Base-by-base conservation (phyloP, 2,797 vertebrate genomes). In the Lycodopsis pacificus region DNA sequence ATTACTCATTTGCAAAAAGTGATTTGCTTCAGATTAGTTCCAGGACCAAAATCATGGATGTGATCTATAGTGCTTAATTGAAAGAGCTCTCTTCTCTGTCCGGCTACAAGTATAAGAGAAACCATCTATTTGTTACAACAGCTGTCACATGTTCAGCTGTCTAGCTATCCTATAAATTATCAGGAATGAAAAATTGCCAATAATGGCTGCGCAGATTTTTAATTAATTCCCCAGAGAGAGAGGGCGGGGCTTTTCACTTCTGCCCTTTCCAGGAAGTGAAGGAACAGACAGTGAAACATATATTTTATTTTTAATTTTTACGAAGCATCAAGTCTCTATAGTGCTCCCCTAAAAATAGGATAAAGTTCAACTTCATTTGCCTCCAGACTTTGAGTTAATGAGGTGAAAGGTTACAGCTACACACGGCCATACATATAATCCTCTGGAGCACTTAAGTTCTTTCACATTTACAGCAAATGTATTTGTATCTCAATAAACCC, bases 51-150 rank as follows among this genome's bases (percentile, higher is more conserved):
- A 89, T 90, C 74, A 58, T 80, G 53, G 36, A 83, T 86, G 79
- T 93, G 85, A 93, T 93, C 71, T 85, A 89, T 88, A 72, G 79
- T 64, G 48, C 88, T 86, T 89, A 89, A 93, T 85, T 88, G 83
- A 80, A 86, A 84, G 66, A 78, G 49, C 89, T 85, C 86, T 85
- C 64, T 82, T 76, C 65, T 65, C 61, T 63, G 59, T 90, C 77
- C 15, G 7, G 46, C 10, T 70, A 20, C 67, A 61, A 78, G 69
- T 49, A 69, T 61, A 83, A 48, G 36, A 81, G 70, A 82, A 78
- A 56, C 34, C 56, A 40, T 83, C 82, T 81, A 79, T 88, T 85
- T 87, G 73, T 81, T 81, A 66, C 46, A 84, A 57, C 38, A 59
- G 80, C 27, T 44, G 71, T 66, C 83, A 79, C 74, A 48, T 65